phyloP scores from a whole-genome alignment of 2,888 invertebrate genomes.

The Leucoma salicis region DNA sequence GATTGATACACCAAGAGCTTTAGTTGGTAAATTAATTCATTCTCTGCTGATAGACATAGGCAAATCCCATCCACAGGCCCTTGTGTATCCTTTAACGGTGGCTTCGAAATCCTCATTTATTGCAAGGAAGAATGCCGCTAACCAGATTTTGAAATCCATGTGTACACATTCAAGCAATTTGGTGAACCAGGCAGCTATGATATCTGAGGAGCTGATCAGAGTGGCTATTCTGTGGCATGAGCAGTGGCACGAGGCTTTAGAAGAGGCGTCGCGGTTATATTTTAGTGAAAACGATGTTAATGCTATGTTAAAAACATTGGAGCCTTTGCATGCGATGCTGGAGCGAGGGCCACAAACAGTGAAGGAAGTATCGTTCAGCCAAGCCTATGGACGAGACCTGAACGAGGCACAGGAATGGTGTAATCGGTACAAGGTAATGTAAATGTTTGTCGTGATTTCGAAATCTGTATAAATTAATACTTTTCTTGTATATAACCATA shows the following conservation, averaged over 20 bases:
- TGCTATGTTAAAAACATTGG: constrained; percentile 97
- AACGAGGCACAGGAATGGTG: constrained; percentile 98
- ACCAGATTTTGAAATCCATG: constrained; percentile 97
- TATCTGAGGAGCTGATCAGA: constrained; percentile 97
- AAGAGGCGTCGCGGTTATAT: constrained; percentile 95
- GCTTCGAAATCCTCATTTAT: constrained; percentile 96
- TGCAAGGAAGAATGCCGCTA: constrained; percentile 93
- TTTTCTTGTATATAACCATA: no score
- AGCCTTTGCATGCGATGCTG: constrained; percentile 96
- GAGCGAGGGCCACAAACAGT: constrained; percentile 97
- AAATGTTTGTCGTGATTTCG: neutral
- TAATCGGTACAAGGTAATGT: constrained; percentile 87
- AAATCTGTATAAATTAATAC: neutral
- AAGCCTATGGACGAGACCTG: constrained; percentile 97
- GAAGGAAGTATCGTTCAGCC: constrained; percentile 98
- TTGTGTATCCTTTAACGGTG: constrained; percentile 98
- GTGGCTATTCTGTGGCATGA: constrained; percentile 99
- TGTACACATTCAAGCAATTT: constrained; percentile 95
- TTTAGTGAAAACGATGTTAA: constrained; percentile 98
- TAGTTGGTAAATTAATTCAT: constrained; percentile 95
- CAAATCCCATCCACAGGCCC: constrained; percentile 97
- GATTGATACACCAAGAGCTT: constrained; percentile 94
- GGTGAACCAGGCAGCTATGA: constrained; percentile 98
- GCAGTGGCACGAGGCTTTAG: constrained; percentile 98
- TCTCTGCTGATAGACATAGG: constrained; percentile 97